A percentile compares a stretch with the other conserved stretches of the same genome.
Evolutionary conservation across 2,113 vertebrate species (phyloP).

Genomic region (Spilogale gracilis): DNA sequence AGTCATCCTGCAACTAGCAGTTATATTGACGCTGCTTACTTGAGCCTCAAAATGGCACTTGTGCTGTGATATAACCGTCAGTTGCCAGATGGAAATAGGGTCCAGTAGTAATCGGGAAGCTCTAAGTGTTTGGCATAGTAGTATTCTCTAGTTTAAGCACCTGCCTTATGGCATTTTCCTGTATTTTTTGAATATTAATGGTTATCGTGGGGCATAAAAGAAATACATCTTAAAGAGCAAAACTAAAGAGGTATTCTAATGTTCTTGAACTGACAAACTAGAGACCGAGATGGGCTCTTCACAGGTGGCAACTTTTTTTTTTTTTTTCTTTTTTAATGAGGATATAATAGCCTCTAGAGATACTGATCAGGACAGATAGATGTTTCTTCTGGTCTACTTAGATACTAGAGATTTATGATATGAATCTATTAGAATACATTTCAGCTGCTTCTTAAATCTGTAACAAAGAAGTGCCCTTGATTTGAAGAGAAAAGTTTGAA

Average conservation of each 20-base stretch:
- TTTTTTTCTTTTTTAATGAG: slow-evolving; percentile 38
- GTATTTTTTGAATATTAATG: slow-evolving; percentile 41
- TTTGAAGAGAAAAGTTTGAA: slow-evolving; percentile 50
- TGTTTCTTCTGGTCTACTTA: slow-evolving; percentile 72
- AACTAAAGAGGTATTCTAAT: slow-evolving; percentile 42
- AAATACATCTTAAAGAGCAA: slow-evolving; percentile 68
- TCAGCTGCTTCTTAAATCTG: slow-evolving; percentile 72
- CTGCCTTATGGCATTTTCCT: not conserved
- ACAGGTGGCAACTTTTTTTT: slow-evolving; percentile 45
- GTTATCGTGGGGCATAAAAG: not conserved
- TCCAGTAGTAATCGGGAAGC: not conserved
- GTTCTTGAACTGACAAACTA: slow-evolving; percentile 76
- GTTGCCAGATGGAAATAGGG: not conserved
- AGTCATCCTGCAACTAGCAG: slow-evolving; percentile 56
- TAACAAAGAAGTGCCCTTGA: slow-evolving; percentile 73
- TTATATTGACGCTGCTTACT: slow-evolving; percentile 38
- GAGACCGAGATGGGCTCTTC: slow-evolving; percentile 60
- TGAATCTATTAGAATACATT: slow-evolving; percentile 80
- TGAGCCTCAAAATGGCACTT: slow-evolving; percentile 54
- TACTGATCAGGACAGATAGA: slow-evolving; percentile 68
- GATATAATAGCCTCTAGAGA: slow-evolving; percentile 77
- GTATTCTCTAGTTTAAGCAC: slow-evolving; percentile 27
- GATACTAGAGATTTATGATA: slow-evolving; percentile 71
- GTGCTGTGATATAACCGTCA: not conserved
- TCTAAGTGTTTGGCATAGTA: not conserved